Conservation (phyloP, 2,113 vertebrate genomes). For the Centropus unirufus region DNA sequence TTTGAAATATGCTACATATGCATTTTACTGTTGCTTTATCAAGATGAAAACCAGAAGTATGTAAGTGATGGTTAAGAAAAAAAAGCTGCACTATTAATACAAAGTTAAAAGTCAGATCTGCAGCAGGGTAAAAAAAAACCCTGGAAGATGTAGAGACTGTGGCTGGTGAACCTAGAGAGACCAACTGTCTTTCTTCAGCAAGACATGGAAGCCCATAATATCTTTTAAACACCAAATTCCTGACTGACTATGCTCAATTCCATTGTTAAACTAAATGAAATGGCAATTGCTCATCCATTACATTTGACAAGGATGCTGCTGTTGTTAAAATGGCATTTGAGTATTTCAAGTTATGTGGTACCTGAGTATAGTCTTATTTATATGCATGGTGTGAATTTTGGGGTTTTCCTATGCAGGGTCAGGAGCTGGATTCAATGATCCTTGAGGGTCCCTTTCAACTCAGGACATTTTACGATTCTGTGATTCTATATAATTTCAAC, state of each 20-base stretch:
- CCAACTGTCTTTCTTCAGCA: neutral
- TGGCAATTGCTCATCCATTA: neutral
- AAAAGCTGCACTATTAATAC: neutral
- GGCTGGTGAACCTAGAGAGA: neutral
- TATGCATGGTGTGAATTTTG: too few species aligned
- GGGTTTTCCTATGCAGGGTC: too few species aligned
- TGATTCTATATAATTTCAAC: neutral
- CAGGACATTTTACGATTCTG: too few species aligned
- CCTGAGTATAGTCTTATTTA: neutral
- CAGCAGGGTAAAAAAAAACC: neutral
- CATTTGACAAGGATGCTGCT: neutral
- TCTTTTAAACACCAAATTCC: constrained; percentile 7
- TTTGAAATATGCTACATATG: neutral
- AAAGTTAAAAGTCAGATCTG: neutral
- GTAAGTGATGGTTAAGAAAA: neutral
- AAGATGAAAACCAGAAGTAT: neutral
- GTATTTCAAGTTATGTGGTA: neutral
- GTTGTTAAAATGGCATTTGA: neutral
- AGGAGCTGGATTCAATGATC: too few species aligned
- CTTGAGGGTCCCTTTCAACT: too few species aligned
- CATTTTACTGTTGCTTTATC: neutral
- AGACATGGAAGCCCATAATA: neutral
- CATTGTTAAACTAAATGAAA: constrained; percentile 2
- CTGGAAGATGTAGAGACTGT: neutral
- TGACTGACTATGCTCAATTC: neutral